These are phyloP conservation scores for Sogatella furcifera DNA, from an alignment of 1,140 invertebrate genomes.

Conservation along the genomic window DNA sequence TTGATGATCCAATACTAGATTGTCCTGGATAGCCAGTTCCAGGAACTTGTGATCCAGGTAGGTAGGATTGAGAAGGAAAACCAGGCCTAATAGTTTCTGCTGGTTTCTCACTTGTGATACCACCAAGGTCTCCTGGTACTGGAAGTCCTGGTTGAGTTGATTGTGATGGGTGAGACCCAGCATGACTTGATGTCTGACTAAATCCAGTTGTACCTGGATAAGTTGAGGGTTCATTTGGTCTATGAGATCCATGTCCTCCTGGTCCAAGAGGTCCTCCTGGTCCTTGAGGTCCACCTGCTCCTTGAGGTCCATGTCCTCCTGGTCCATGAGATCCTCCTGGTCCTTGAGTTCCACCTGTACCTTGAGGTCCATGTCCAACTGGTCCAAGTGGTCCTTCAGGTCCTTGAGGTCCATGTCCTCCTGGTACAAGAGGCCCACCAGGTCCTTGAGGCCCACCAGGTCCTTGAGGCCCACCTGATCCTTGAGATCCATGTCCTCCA, in stretches of 20 bases:
- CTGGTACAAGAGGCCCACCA: neutral
- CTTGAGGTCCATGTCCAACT: neutral
- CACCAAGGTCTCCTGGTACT: too few relatives aligned
- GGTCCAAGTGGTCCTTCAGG: neutral
- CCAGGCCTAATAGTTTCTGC: too few relatives aligned
- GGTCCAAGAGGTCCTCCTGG: neutral
- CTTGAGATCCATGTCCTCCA: neutral
- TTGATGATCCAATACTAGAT: constrained; percentile 18
- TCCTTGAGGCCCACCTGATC: neutral
- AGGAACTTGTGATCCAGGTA: neutral
- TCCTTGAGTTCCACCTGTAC: too few relatives aligned
- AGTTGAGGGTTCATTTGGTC: too few relatives aligned
- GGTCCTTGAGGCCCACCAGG: neutral
- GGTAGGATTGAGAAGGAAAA: too few relatives aligned
- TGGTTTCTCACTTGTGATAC: too few relatives aligned
- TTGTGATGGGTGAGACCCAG: too few relatives aligned
- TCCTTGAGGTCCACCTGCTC: neutral
- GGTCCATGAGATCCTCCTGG: neutral
- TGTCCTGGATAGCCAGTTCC: constrained; percentile 20
- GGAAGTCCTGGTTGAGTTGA: too few relatives aligned
- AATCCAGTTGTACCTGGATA: too few relatives aligned
- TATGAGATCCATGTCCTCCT: neutral
- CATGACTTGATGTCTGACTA: too few relatives aligned
- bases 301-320: neutral
- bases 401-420: neutral